These are phyloP conservation scores for Trichomalopsis sarcophagae DNA, from an alignment of 1,140 invertebrate genomes.

Conservation along the genomic window DNA sequence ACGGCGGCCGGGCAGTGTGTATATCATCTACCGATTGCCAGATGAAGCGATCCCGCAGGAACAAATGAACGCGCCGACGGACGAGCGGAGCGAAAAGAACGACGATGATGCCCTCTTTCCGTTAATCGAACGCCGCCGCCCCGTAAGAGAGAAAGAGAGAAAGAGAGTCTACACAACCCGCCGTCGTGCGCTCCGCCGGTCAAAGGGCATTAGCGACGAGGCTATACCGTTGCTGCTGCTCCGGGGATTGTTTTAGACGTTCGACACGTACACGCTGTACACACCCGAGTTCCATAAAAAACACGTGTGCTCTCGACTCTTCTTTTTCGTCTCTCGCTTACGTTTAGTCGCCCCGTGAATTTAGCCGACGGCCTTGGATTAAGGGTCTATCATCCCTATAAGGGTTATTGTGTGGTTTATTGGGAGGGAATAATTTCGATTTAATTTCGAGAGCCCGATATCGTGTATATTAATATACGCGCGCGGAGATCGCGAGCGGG, in stretches of 20 bases:
- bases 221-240: neutral
- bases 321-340: neutral
- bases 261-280: neutral
- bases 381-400: neutral
- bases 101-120: neutral
- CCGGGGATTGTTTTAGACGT: slow-evolving; percentile 18
- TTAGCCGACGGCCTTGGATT: neutral
- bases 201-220: slow-evolving; percentile 43
- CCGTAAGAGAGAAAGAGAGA: neutral
- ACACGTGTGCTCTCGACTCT: neutral
- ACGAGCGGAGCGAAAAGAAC: slow-evolving; percentile 31
- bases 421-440: neutral
- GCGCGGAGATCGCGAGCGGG: neutral
- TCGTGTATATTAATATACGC: too few relatives aligned
- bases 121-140: slow-evolving; percentile 10
- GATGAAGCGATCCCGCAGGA: slow-evolving; percentile 29
- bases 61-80: slow-evolving; percentile 30
- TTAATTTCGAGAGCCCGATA: neutral
- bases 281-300: neutral
- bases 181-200: slow-evolving; percentile 36
- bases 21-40: neutral
- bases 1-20: neutral
- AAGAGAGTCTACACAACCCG: neutral
- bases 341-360: neutral
- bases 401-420: neutral